Conservation (phyloP, 2,888 invertebrate genomes). For the Perithous albicinctus region DNA sequence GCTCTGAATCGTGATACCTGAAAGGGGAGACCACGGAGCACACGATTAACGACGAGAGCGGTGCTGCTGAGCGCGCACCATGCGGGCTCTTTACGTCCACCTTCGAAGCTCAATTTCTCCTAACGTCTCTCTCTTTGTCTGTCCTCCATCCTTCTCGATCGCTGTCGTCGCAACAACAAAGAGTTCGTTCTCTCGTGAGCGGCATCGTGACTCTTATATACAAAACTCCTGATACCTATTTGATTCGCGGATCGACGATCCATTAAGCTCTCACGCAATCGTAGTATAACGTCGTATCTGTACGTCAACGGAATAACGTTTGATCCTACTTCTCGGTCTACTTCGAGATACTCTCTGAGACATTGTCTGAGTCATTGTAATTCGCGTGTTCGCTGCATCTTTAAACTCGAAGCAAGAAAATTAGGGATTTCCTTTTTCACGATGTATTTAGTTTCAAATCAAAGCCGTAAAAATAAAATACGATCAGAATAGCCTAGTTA, state of each 20-base stretch:
- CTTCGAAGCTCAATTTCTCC: slow-evolving; percentile 44
- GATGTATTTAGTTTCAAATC: neutral
- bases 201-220: slow-evolving; percentile 6
- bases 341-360: neutral
- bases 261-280: neutral
- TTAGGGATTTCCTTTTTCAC: neutral
- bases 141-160: neutral
- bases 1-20: slow-evolving; percentile 59
- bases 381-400: neutral
- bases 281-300: neutral
- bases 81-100: slow-evolving; percentile 50
- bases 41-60: slow-evolving; percentile 58
- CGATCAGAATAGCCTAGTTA: too few species aligned
- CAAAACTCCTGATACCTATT: neutral
- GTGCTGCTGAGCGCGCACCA: slow-evolving; percentile 27
- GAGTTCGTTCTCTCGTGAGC: slow-evolving; percentile 9
- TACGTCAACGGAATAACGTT: neutral
- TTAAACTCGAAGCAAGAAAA: too few species aligned
- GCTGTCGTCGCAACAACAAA: slow-evolving; percentile 26
- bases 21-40: slow-evolving; percentile 51
- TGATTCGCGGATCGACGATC: slow-evolving; percentile 5
- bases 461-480: too few species aligned
- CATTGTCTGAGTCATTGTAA: neutral
- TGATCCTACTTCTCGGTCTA: neutral
- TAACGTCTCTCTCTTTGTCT: neutral